Evolutionary conservation across 2,888 invertebrate genomes (phyloP).

Genomic region (Heliconius sara): DNA sequence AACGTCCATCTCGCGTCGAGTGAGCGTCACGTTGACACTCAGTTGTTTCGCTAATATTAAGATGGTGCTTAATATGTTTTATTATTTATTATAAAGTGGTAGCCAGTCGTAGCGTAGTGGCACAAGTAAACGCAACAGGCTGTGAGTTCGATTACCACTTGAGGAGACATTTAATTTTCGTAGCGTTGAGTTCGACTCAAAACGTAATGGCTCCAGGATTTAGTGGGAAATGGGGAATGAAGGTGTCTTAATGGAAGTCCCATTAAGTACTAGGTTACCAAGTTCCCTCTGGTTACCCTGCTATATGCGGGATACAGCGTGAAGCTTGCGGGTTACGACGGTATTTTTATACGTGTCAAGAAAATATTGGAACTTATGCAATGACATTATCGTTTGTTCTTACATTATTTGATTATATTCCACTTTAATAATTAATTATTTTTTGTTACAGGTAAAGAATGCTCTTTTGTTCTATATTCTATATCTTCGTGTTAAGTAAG

Average conservation of each 20-base stretch:
- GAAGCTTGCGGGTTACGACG: too few relatives aligned
- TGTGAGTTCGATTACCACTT: too few relatives aligned
- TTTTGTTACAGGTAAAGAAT: slow-evolving; percentile 12
- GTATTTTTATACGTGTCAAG: background rate
- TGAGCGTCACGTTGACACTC: slow-evolving; percentile 7
- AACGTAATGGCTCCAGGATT: background rate
- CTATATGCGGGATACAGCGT: too few relatives aligned
- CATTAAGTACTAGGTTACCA: background rate
- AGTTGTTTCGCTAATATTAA: slow-evolving; percentile 5
- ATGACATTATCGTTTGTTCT: background rate
- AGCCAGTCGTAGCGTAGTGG: too few relatives aligned
- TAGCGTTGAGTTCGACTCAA: background rate
- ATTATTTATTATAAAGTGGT: too few relatives aligned
- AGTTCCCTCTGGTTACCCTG: background rate
- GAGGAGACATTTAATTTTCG: background rate
- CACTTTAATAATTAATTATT: background rate
- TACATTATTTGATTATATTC: background rate
- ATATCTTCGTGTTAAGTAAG: background rate
- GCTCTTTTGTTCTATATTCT: background rate
- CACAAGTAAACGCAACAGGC: too few relatives aligned
- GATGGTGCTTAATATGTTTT: background rate
- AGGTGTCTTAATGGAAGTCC: background rate
- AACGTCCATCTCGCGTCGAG: slow-evolving; percentile 17
- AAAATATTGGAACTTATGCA: background rate
- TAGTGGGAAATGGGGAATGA: background rate